Conservation (phyloP, 2,888 invertebrate genomes). For the Cheilosia pagana region DNA sequence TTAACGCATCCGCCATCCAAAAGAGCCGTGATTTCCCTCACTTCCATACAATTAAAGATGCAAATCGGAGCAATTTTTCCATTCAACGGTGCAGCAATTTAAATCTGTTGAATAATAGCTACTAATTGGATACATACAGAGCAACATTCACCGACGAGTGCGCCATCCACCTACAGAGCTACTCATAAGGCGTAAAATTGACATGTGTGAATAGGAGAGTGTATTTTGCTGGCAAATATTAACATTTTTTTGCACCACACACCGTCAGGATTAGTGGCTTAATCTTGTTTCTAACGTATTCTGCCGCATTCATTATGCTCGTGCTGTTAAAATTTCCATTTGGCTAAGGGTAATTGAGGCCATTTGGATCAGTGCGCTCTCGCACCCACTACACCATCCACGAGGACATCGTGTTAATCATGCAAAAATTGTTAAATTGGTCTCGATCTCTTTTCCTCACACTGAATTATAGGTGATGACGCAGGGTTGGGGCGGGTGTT, state of each 20-base stretch:
- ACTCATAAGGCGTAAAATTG: constrained; percentile 67
- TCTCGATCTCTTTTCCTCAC: background rate
- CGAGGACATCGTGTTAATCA: constrained; percentile 41
- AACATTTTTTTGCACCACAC: constrained; percentile 8
- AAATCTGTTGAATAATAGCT: constrained; percentile 74
- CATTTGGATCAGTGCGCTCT: constrained; percentile 17
- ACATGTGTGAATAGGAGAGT: constrained; percentile 31
- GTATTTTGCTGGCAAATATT: constrained; percentile 28
- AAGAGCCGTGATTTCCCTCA: constrained; percentile 67
- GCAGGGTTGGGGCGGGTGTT: background rate
- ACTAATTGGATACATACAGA: constrained; percentile 63
- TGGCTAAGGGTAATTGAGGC: constrained; percentile 31
- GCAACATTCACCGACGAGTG: constrained; percentile 17
- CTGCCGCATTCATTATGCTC: constrained; percentile 21
- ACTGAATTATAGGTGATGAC: background rate
- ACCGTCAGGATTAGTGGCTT: constrained; percentile 38
- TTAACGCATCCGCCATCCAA: constrained; percentile 56
- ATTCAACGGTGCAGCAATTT: constrained; percentile 73
- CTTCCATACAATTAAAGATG: constrained; percentile 76
- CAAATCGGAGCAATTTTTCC: constrained; percentile 76
- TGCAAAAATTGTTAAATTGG: constrained; percentile 45
- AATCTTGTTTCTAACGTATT: constrained; percentile 43
- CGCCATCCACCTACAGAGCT: background rate
- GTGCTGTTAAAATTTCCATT: constrained; percentile 18
- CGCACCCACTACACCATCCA: background rate